Base-by-base conservation (phyloP, 2,888 invertebrate species). In the Dasysyrphus albostriatus region DNA sequence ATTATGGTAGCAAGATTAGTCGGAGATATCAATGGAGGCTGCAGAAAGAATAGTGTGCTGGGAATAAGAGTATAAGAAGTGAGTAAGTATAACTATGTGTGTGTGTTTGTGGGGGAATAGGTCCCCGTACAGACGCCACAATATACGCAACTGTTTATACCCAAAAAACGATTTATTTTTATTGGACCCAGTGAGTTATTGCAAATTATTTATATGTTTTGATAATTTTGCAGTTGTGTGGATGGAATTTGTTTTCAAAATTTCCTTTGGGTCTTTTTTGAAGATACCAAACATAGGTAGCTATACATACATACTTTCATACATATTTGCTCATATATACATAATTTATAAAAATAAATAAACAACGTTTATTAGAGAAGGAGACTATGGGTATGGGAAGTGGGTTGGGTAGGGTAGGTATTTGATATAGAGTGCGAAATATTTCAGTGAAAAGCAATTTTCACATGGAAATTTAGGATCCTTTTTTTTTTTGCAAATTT, bases 201-300 rank as follows among this genome's bases (percentile, higher is more conserved):
- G 88, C 88, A 88, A 83, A 88, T 88, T 88, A 87, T 87, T 87
- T 87, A 87, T 87, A 87, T 87, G 87, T 83, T 87, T 87, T 87
- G 87, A 87, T 87, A 83, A 87, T 87, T 87, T 87, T 75, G 75
- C 87, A 70, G 82, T 63, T 82, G 78, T 74, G 74, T 69, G 70
- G 47, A 44, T 82, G 70, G 72, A 87, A 67, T 75, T 83, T 12
- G 54, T 87, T 83, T 75, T 74, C 32, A 10, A 58, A 32, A 77
- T 69, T 87, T 65, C 70, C 59, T 72, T 14, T 16, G 63, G 83
- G 78, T 74, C 34, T 67, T 61, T 24, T 54, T 58, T 39, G 3
- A 34, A 39, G 72, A 72, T 24, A 5, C 65, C 65, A 24, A 19
- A 24, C 24, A 19, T 19, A 49, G 24, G 24, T 2, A 24, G 3